Percentiles rank a stretch among this genome's conserved stretches.
phyloP scores from a whole-genome alignment of 2,113 vertebrate species.

The Clarias batrachus region DNA sequence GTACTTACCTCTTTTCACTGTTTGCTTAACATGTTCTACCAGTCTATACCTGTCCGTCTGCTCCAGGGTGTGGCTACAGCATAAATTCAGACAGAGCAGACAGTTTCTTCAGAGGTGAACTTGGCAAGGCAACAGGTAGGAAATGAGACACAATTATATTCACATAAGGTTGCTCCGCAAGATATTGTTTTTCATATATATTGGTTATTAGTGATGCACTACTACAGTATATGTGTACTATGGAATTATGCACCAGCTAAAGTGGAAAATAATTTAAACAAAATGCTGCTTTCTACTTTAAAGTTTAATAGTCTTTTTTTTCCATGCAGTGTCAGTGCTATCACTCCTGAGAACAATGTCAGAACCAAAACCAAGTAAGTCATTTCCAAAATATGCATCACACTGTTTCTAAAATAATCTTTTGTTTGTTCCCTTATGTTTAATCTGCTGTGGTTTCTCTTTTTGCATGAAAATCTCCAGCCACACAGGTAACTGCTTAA shows the following conservation, averaged over 20 bases:
- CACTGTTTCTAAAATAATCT: not conserved
- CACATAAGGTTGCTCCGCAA: not conserved
- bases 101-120: not conserved
- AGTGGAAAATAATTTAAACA: not conserved
- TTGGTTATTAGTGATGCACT: not conserved
- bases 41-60: slow-evolving; percentile 31
- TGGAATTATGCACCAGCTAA: not conserved
- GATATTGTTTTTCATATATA: not conserved
- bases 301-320: not conserved
- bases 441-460: not conserved
- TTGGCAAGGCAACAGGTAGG: slow-evolving; percentile 15
- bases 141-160: not conserved
- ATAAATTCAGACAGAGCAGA: slow-evolving; percentile 34
- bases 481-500: not conserved
- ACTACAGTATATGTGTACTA: not conserved
- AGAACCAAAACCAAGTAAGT: slow-evolving; percentile 4
- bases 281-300: not conserved
- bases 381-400: not conserved
- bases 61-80: slow-evolving; percentile 17
- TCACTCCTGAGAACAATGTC: slow-evolving; percentile 20
- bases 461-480: not conserved
- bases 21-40: slow-evolving; percentile 10
- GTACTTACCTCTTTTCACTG: not conserved
- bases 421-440: not conserved
- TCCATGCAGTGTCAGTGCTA: not conserved